Percentiles rank a stretch among this genome's conserved stretches.
Conservation (phyloP, 2,888 invertebrate species). For the Alviniconcha strummeri region DNA sequence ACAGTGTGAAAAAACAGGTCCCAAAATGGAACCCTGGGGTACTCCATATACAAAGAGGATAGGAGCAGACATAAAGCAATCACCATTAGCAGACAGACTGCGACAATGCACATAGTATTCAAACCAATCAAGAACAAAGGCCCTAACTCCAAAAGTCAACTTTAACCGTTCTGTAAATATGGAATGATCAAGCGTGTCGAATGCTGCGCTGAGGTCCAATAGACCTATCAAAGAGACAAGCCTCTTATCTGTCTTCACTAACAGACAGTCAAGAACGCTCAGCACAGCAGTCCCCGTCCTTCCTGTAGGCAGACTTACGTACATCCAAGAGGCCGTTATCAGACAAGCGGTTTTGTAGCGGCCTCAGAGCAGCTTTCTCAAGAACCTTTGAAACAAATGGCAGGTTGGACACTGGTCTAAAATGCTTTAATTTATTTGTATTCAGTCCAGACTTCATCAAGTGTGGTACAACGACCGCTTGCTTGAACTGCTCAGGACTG, state of each 20-base stretch:
- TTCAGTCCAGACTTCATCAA: not conserved
- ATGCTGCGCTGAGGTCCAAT: not conserved
- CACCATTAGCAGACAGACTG: too few species aligned
- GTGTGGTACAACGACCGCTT: not conserved
- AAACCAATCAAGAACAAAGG: too few species aligned
- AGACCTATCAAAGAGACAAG: not conserved
- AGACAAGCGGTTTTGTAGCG: not conserved
- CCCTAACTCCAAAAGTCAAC: too few species aligned
- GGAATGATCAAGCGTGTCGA: constrained; percentile 8
- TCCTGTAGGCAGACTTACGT: not conserved
- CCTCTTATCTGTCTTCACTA: not conserved
- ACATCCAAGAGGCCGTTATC: not conserved
- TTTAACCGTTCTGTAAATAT: not conserved
- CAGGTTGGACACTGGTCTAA: not conserved
- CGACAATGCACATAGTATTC: too few species aligned
- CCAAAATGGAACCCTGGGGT: too few species aligned
- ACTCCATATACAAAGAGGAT: too few species aligned
- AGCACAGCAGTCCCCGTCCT: constrained; percentile 3
- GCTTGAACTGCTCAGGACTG: not conserved
- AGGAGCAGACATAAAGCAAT: too few species aligned
- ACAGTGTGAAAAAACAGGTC: too few species aligned
- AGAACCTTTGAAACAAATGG: constrained; percentile 1
- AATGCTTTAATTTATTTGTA: not conserved
- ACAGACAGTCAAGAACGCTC: not conserved
- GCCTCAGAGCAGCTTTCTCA: not conserved